A percentile compares a stretch with the other conserved stretches of the same genome.
phyloP scores from a whole-genome alignment of 1,140 invertebrate species.

The Pogonus chalceus region DNA sequence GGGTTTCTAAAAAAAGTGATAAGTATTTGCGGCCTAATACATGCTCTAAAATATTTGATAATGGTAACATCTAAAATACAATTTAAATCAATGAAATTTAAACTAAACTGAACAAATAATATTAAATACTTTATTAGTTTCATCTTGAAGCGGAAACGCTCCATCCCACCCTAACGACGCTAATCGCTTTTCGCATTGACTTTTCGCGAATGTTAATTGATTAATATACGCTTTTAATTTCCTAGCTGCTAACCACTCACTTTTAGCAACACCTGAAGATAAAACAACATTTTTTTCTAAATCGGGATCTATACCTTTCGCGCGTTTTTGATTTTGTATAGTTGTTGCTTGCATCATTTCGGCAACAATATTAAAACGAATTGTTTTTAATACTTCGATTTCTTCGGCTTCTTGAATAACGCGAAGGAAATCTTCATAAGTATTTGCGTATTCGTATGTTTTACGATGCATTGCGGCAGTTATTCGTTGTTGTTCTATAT shows the following conservation, averaged over 20 bases:
- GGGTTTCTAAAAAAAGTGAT: slow-evolving; percentile 68
- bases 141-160: slow-evolving; percentile 49
- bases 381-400: slow-evolving; percentile 71
- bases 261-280: slow-evolving; percentile 41
- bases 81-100: too few relatives aligned
- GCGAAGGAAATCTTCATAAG: slow-evolving; percentile 81
- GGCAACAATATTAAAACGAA: slow-evolving; percentile 76
- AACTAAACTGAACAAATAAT: background rate
- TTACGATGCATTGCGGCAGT: slow-evolving; percentile 66
- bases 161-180: slow-evolving; percentile 66
- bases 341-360: slow-evolving; percentile 91
- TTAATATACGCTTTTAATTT: slow-evolving; percentile 67
- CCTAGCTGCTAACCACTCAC: slow-evolving; percentile 59
- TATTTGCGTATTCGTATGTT: slow-evolving; percentile 79
- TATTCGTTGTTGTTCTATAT: slow-evolving; percentile 69
- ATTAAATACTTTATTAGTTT: slow-evolving; percentile 19
- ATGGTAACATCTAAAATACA: slow-evolving; percentile 45
- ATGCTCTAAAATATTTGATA: slow-evolving; percentile 57
- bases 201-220: slow-evolving; percentile 75
- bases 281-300: slow-evolving; percentile 47
- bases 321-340: slow-evolving; percentile 76
- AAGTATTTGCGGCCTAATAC: slow-evolving; percentile 62
- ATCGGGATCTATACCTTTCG: slow-evolving; percentile 68
- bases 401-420: slow-evolving; percentile 73
- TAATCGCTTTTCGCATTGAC: slow-evolving; percentile 70